phyloP scores from a whole-genome alignment of 2,888 invertebrate genomes.

The Orthonychiurus folsomi region DNA sequence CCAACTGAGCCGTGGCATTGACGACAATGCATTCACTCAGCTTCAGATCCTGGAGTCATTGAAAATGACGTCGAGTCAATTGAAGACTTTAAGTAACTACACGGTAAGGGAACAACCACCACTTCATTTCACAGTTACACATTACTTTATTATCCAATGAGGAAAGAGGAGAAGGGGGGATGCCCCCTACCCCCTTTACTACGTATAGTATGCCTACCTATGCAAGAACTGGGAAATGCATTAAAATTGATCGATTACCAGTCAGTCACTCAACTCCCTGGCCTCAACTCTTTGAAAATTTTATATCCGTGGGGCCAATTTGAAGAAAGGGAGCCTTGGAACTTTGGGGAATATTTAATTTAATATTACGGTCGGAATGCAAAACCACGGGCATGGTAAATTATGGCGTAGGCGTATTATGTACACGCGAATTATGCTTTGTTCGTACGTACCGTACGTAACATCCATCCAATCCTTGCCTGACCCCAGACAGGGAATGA shows the following conservation, averaged over 20 bases:
- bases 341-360: neutral
- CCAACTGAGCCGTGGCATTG: slow-evolving; percentile 62
- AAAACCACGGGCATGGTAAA: neutral
- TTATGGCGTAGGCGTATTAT: neutral
- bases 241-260: neutral
- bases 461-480: no score
- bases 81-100: slow-evolving; percentile 44
- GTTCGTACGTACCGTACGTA: no score
- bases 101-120: slow-evolving; percentile 37
- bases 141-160: no score
- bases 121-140: neutral
- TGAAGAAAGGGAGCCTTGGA: no score
- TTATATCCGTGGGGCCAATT: slow-evolving; percentile 2
- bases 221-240: neutral
- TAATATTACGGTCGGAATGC: neutral
- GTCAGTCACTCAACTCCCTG: neutral
- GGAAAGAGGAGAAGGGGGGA: no score
- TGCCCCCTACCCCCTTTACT: no score
- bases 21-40: slow-evolving; percentile 66
- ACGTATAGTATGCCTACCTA: no score
- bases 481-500: no score
- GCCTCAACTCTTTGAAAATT: neutral
- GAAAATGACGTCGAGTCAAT: slow-evolving; percentile 70
- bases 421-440: neutral
- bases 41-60: slow-evolving; percentile 66